Base-by-base conservation (phyloP, 2,797 vertebrate species). In the Sebastes matsubarae region DNA sequence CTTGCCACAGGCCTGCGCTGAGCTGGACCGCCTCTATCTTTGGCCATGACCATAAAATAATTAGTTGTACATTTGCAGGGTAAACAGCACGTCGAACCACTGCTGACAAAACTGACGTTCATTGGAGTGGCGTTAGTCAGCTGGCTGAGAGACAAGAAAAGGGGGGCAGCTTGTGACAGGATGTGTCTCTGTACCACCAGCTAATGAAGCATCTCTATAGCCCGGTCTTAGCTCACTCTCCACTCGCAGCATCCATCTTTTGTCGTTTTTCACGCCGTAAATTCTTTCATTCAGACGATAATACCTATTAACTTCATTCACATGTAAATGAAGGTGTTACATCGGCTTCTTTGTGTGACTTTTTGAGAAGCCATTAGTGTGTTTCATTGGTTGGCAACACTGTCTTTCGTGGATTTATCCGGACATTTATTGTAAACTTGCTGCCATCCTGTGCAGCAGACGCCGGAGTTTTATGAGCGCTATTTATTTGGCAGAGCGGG, bases 351-450 rank as follows among this genome's bases (percentile, higher is more conserved):
- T 75, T 82, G 82, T 79, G 81, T 67, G 87, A 83, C 82, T 84
- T 84, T 87, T 78, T 82, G 65, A 87, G 77, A 80, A 83, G 79
- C 83, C 82, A 92, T 94, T 93, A 90, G 87, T 58, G 80, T 86
- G 85, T 93, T 93, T 94, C 81, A 94, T 86, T 87, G 87, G 87
- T 88, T 93, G 90, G 92, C 91, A 94, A 78, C 79, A 20, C 76
- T 67, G 67, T 79, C 80, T 90, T 90, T 90, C n/a, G 71, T 91
- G 82, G 91, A 92, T 94, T 92, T 92, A 94, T 90, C 86, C 86
- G 72, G 92, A 94, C 94, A 91, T 94, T 92, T 93, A 94, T 92
- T 92, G 91, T 91, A 91, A 92, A 93, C 87, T 92, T 90, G 86
- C 90, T 82, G 91, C 90, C 90, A 87, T 91, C 88, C 85, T 82